Evolutionary conservation across 1,140 invertebrate genomes (phyloP), one percentile per base, ranked within the genome.

Genomic region (Cydia pomonella): DNA sequence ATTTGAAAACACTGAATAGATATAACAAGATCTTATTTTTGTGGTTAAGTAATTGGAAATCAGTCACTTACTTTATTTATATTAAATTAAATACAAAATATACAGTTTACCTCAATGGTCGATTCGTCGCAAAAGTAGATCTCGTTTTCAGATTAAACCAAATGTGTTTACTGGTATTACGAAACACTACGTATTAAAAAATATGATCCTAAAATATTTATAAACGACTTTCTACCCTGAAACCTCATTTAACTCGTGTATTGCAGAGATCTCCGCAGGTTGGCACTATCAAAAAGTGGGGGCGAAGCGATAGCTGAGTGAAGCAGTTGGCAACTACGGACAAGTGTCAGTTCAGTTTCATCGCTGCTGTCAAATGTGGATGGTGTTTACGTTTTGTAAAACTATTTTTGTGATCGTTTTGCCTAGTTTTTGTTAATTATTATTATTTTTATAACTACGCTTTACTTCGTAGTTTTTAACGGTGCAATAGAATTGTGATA

Each of bases 311-410:
- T 89, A 79, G 79, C 85, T 88, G 85, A 86, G 53, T 23, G 53
- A 59, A 59, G 78, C 76, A 79, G 86, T 90, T 89, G 87, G 86
- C 82, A 91, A 81, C 78, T 77, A 75, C 79, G 85, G 80, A 73
- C 77, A 86, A 80, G 82, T 92, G 91, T 92, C 91, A 93, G 88
- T 92, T 92, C 91, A 93, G 89, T 92, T 88, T 83, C 83, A 75
- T 83, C 82, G 84, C 81, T 89, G 82, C 89, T 93, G 91, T 93
- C 91, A 93, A 91, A 90, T 87, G 81, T 86, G 87, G 89, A 86
- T 89, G 90, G 87, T 93, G 90, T 93, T 93, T 93, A 92, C 84
- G 89, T 92, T 93, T 93, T 92, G 87, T 91, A 91, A 91, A 77
- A 82, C 88, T 92, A 87, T 89, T 91, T 74, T 92, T 92, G 88